phyloP scores from a whole-genome alignment of 2,113 vertebrate genomes.

The Crocuta crocuta region DNA sequence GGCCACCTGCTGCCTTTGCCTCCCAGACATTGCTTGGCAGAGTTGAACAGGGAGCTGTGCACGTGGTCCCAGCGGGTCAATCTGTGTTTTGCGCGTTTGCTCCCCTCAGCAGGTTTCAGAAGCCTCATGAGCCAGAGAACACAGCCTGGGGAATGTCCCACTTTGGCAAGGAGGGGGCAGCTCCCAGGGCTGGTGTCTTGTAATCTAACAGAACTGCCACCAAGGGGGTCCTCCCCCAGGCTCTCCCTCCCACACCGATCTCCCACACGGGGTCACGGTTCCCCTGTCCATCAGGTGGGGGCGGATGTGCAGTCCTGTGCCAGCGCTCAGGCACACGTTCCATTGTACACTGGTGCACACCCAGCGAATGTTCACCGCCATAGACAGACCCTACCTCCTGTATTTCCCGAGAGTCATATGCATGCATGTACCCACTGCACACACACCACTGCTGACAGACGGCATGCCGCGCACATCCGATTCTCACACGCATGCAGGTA shows the following conservation, averaged over 20 bases:
- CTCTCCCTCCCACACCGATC: not conserved
- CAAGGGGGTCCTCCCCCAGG: not conserved
- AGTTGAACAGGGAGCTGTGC: not conserved
- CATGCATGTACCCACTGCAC: not conserved
- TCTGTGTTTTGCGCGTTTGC: not conserved
- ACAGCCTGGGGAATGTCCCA: not conserved
- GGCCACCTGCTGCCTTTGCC: not conserved
- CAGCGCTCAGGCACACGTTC: not conserved
- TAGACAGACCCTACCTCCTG: too few relatives aligned
- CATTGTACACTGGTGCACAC: not conserved
- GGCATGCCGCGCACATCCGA: not conserved
- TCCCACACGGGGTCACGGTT: not conserved
- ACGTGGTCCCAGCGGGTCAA: too few relatives aligned
- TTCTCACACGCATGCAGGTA: too few relatives aligned
- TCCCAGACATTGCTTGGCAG: not conserved
- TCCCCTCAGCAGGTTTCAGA: not conserved
- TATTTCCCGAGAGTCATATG: not conserved
- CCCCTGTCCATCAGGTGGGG: not conserved
- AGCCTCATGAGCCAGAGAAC: not conserved
- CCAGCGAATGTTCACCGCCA: accelerated
- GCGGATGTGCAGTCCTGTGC: not conserved
- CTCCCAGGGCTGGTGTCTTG: not conserved
- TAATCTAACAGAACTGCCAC: not conserved
- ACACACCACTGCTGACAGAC: not conserved
- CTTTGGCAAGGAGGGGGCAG: not conserved